Percentiles rank a stretch among this genome's conserved stretches.
Conservation (phyloP, 2,797 vertebrate genomes). For the Argya squamiceps region DNA sequence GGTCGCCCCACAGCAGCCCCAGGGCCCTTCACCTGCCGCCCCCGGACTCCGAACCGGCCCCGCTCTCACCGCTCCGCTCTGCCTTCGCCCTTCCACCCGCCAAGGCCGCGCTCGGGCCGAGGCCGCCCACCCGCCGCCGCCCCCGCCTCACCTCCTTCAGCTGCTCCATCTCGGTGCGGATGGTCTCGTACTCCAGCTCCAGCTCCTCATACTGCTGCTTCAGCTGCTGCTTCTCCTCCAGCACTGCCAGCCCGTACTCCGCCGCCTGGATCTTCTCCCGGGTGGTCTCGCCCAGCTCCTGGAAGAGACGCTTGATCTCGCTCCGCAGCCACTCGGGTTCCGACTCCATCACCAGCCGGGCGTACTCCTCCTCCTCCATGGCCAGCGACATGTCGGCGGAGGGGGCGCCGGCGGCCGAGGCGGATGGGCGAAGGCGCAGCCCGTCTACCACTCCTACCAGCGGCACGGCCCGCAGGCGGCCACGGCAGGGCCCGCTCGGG, state of each 20-base stretch:
- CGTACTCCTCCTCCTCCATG: constrained; percentile 85
- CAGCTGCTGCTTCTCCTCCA: constrained; percentile 97
- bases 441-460: neutral
- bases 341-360: constrained; percentile 86
- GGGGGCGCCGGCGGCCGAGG: neutral
- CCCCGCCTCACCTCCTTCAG: constrained; percentile 87
- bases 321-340: constrained; percentile 89
- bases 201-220: constrained; percentile 92
- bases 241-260: constrained; percentile 93
- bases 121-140: neutral
- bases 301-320: constrained; percentile 76
- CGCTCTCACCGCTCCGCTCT: neutral
- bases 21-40: neutral
- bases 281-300: constrained; percentile 92
- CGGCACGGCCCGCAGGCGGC: neutral
- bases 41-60: neutral
- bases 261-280: constrained; percentile 98
- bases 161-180: constrained; percentile 90
- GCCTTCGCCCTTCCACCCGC: neutral
- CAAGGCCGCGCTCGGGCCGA: neutral
- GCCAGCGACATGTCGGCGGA: constrained; percentile 77
- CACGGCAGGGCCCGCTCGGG: neutral
- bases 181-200: constrained; percentile 90
- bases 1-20: neutral
- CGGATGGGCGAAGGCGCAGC: neutral